Evolutionary conservation across 30 jellyfish, hydroid and myxozoan species (phyloP).

Genomic region (Cassiopea xamachana): DNA sequence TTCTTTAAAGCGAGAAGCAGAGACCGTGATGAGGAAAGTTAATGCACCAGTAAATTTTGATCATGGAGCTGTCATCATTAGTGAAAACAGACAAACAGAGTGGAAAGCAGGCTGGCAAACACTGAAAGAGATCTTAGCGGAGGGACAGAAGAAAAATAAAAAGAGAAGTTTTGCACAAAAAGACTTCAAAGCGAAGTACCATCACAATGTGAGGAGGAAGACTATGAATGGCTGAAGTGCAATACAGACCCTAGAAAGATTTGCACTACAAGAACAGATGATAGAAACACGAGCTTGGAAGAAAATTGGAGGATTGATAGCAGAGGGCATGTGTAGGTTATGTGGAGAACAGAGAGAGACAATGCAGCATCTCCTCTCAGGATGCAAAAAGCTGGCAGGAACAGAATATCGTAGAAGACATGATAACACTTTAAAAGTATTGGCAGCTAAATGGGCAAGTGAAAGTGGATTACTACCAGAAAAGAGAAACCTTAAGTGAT

Average conservation of each 20-base stretch:
- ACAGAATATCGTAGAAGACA: background rate
- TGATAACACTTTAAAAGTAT: background rate
- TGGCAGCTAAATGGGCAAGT: background rate
- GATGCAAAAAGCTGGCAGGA: background rate
- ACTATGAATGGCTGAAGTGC: background rate
- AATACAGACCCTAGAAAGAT: conserved; percentile 36
- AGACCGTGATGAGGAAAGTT: background rate
- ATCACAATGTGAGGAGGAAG: background rate
- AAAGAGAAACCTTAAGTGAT: background rate
- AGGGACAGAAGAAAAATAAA: conserved; percentile 1
- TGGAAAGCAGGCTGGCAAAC: too few relatives aligned
- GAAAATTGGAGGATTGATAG: conserved; percentile 24
- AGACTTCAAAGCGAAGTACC: conserved; percentile 32
- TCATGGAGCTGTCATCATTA: background rate
- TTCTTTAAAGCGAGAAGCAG: background rate
- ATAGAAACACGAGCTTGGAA: conserved; percentile 40
- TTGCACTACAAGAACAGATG: conserved; percentile 27
- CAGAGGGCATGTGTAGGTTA: background rate
- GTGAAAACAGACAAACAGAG: too few relatives aligned
- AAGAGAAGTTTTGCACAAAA: conserved; percentile 10
- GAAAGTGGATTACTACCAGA: background rate
- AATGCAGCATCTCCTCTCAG: background rate
- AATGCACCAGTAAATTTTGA: background rate
- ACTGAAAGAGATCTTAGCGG: background rate
- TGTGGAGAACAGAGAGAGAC: background rate